A percentile compares a stretch with the other conserved stretches of the same genome.
phyloP scores from a whole-genome alignment of 2,888 invertebrate genomes.

The Athrips mouffetella region DNA sequence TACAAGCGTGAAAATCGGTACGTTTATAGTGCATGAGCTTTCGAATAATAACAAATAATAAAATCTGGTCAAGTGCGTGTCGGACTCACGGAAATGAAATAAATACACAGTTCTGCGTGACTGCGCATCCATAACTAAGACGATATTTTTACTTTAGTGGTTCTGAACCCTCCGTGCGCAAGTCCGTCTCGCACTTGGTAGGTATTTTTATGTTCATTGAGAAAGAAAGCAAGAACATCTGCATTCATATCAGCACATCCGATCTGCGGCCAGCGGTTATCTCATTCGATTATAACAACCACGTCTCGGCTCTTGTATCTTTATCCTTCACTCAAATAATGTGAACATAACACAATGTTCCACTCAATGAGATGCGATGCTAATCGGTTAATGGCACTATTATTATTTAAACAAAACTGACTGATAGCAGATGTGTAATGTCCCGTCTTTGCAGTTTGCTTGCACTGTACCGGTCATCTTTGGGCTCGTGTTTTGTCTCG shows the following conservation, averaged over 20 bases:
- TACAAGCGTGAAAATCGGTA: too few species aligned
- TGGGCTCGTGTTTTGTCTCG: too few species aligned
- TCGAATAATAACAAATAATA: too few species aligned
- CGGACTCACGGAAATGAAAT: too few species aligned
- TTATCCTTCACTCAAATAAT: neutral
- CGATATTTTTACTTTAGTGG: too few species aligned
- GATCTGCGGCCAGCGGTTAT: neutral
- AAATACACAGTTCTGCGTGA: too few species aligned
- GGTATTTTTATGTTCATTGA: neutral
- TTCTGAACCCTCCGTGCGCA: too few species aligned
- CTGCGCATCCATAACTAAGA: too few species aligned
- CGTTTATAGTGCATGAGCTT: too few species aligned
- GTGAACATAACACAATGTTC: slow-evolving; percentile 50
- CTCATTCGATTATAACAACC: neutral
- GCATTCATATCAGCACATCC: neutral
- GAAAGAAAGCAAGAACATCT: neutral
- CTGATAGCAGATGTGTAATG: neutral
- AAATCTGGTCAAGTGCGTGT: too few species aligned
- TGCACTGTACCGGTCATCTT: too few species aligned
- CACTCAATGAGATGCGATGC: slow-evolving; percentile 35
- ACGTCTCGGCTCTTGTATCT: neutral
- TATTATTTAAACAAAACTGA: neutral
- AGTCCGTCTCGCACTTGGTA: too few species aligned
- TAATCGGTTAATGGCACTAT: slow-evolving; percentile 35
- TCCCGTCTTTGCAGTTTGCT: neutral